Evolutionary conservation across 2,888 invertebrate genomes (phyloP), one percentile per base, ranked within the genome.

Genomic region (Elysia crispata): DNA sequence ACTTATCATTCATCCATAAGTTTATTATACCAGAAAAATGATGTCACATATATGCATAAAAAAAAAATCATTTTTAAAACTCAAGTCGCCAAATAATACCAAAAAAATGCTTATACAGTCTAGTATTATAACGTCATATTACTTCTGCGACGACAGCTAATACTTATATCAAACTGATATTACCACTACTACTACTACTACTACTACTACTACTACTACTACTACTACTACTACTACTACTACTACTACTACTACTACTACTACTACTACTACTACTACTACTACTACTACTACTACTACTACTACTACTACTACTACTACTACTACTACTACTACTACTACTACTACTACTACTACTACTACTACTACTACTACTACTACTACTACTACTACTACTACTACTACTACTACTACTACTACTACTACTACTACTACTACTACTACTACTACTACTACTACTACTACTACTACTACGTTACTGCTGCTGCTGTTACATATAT

Each of bases 211-310:
- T 54, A 54, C 18, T 54, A 54, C 18, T 54, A 54, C 18, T 54
- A 54, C 18, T 54, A 54, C 18, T 54, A 54, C 18, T 54, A 54
- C 18, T 54, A 54, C 18, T 54, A 54, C 18, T 54, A 54, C 18
- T 54, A 54, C 18, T 15, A 54, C 18, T 54, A 54, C 18, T 18
- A 54, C 18, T 54, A 54, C 54, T 54, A 54, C 54, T 54, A 54
- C 54, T 54, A 54, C 54, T 18, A 54, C 54, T 54, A 54, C 54
- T 54, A 54, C 54, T 54, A 54, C 54, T 54, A 54, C 54, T 54
- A 54, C 54, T 54, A 54, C 54, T 54, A 54, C 54, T 54, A 54
- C 54, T 54, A 54, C 54, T 54, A 54, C 54, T 54, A 54, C 54
- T 54, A 54, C 54, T 54, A 54, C 54, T 54, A 54, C 54, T 54